phyloP scores from a whole-genome alignment of 2,113 vertebrate species.

The Hippocampus zosterae region DNA sequence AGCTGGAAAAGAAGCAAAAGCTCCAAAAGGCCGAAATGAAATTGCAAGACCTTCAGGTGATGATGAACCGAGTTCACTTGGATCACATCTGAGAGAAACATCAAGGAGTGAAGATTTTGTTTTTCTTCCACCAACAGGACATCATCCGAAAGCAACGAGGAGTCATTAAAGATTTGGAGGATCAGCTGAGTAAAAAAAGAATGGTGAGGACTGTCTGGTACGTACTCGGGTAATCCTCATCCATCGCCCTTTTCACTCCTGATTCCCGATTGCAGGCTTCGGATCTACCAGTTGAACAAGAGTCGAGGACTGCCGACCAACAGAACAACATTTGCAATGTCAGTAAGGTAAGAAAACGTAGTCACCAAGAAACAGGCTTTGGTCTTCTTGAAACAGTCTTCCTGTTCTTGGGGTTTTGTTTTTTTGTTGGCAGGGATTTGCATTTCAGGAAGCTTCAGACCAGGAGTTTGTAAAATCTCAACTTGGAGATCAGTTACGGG shows the following conservation, averaged over 20 bases:
- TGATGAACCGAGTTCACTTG: neutral
- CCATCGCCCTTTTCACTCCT: neutral
- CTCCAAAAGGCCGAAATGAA: conserved; percentile 88
- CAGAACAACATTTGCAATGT: neutral
- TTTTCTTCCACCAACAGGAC: conserved; percentile 70
- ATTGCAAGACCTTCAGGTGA: conserved; percentile 86
- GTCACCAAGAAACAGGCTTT: neutral
- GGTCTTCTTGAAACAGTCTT: neutral
- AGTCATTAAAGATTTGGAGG: conserved; percentile 82
- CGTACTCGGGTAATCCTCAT: no score
- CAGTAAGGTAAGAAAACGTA: neutral
- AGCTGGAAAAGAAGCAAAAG: conserved; percentile 87
- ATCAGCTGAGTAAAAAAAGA: conserved; percentile 75
- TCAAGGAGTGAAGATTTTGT: conserved; percentile 5
- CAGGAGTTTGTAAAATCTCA: conserved; percentile 78
- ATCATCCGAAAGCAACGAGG: conserved; percentile 82
- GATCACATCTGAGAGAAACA: neutral
- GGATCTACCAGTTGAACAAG: neutral
- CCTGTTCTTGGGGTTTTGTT: neutral
- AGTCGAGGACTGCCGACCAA: neutral
- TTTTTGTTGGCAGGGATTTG: neutral
- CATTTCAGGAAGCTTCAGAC: conserved; percentile 76
- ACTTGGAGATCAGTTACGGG: conserved; percentile 76
- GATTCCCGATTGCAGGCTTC: neutral
- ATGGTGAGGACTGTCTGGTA: conserved; percentile 65